Evolutionary conservation across 2,888 invertebrate species (phyloP).

Genomic region (Lithosia quadra): DNA sequence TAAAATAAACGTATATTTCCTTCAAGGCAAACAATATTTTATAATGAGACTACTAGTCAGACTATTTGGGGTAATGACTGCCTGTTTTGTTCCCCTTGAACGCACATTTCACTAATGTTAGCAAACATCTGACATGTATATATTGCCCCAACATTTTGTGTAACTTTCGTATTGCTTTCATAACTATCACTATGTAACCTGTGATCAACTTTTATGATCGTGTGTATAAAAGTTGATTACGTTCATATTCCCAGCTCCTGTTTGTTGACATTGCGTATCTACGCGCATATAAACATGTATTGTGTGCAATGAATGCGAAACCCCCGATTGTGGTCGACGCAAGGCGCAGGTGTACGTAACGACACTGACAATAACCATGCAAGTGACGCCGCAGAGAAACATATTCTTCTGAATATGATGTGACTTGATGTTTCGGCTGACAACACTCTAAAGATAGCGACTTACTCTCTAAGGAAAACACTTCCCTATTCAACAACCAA

Average conservation of each 20-base stretch:
- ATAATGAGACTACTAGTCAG: conserved; percentile 1
- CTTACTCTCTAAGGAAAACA: conserved; percentile 71
- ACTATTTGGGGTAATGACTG: background rate
- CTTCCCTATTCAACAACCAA: conserved; percentile 67
- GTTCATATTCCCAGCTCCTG: conserved; percentile 2
- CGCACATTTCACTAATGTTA: background rate
- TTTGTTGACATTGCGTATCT: background rate
- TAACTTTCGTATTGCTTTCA: background rate
- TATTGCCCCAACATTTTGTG: background rate
- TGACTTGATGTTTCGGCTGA: conserved; percentile 62
- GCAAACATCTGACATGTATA: background rate
- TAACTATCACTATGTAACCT: conserved; percentile 4
- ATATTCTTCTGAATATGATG: conserved; percentile 52
- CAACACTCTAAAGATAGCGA: conserved; percentile 65
- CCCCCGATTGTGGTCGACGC: background rate
- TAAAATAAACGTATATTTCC: conserved; percentile 3
- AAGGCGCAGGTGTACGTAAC: background rate
- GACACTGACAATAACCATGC: conserved; percentile 10
- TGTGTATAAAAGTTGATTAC: conserved; percentile 4
- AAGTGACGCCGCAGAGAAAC: conserved; percentile 24
- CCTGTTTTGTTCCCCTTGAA: background rate
- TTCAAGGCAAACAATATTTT: conserved; percentile 2
- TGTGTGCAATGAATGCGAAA: conserved; percentile 10
- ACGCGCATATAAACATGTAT: background rate
- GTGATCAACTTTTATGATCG: background rate